phyloP scores from a whole-genome alignment of 2,113 vertebrate genomes.

The Menura novaehollandiae region DNA sequence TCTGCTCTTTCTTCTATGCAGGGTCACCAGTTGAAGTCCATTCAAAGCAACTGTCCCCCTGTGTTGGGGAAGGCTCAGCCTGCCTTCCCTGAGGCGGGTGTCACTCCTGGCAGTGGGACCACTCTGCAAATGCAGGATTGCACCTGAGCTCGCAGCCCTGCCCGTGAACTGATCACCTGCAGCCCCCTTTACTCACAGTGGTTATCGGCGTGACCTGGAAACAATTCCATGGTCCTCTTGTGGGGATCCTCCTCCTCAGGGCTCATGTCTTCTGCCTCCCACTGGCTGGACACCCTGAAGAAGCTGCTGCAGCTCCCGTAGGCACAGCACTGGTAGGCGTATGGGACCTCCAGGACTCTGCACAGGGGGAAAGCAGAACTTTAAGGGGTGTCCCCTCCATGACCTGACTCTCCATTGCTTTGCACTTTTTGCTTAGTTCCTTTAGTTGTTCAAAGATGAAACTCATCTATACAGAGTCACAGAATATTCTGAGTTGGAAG shows the following conservation, averaged over 20 bases:
- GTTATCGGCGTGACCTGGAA: slow-evolving; percentile 77
- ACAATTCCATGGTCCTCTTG: slow-evolving; percentile 78
- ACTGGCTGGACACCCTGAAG: slow-evolving; percentile 77
- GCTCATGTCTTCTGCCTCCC: slow-evolving; percentile 75
- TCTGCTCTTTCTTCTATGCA: not conserved
- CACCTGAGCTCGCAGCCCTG: not conserved
- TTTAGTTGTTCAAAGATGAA: not conserved
- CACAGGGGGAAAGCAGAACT: not conserved
- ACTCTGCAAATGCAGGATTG: not conserved
- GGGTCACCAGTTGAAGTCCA: not conserved
- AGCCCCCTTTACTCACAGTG: slow-evolving; percentile 80
- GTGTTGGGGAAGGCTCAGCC: not conserved
- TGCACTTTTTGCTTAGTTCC: not conserved
- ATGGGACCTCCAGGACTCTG: slow-evolving; percentile 91
- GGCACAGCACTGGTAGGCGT: slow-evolving; percentile 93
- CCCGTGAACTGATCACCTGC: not conserved
- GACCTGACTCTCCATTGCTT: not conserved
- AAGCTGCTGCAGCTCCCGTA: slow-evolving; percentile 81
- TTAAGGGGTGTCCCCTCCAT: not conserved
- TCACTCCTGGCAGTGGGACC: not conserved
- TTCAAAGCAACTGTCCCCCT: not conserved
- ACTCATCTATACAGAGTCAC: not conserved
- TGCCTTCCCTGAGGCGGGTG: not conserved
- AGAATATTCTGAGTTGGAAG: not conserved
- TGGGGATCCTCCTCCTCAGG: slow-evolving; percentile 81